Base-by-base conservation (phyloP, 2,797 vertebrate species). In the Typhlichthys eigenmanni region DNA sequence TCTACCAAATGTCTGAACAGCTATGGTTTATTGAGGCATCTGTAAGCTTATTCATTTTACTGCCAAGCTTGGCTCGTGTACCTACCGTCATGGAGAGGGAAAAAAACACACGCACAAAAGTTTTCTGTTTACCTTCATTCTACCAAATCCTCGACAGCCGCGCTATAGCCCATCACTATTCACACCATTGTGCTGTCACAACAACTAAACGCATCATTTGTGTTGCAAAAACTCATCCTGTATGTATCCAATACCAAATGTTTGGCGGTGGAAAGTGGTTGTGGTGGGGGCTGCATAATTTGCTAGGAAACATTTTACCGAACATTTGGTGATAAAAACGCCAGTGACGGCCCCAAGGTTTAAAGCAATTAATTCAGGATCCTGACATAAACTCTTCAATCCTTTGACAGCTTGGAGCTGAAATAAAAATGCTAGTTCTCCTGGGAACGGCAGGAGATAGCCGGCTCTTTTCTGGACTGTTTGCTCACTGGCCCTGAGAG, bases 351-450 rank as follows among this genome's bases (percentile, higher is more conserved):
- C 90, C 93, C 93, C 91, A 81, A 93, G 93, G 95, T 95, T 98
- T 99, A 98, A 96, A 95, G 95, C 95, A 99, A 98, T 98, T 98
- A 98, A 99, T 98, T 98, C 97, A 97, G 95, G 94, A 95, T 96
- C 94, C 96, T 95, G 96, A 96, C 96, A 98, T 96, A 95, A 98
- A 98, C 96, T 98, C 96, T 98, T 95, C 95, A 96, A 95, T 95
- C 95, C 95, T 95, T 95, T 98, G 97, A 99, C 97, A 98, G 97
- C 96, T 98, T 98, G 96, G 95, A 96, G 96, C 95, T 89, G 95
- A 97, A 98, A 98, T 96, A 98, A 98, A 99, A 99, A 99, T 98
- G 97, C 97, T 96, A 97, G 96, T 98, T 98, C 97, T 98, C 97
- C 94, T 94, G 97, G 97, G 97, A 98, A 96, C 95, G 94, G 94